Evolutionary conservation across 2,797 vertebrate genomes (phyloP), one percentile per base, ranked within the genome.

Genomic region (Dermochelys coriacea): DNA sequence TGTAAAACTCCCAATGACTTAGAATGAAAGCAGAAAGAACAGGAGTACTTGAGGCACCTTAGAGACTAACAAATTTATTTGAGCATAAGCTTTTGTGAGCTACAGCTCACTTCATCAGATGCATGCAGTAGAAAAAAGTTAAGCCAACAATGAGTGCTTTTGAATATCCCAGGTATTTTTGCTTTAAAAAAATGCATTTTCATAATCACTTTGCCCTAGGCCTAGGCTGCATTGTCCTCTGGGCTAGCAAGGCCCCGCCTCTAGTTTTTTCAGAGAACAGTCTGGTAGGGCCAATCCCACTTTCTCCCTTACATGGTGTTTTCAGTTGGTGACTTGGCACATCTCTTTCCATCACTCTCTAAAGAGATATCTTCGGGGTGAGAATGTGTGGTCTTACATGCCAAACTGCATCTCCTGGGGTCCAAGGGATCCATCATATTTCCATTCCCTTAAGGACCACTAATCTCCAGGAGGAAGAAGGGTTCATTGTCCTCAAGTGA

Each of bases 371-470:
- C 64, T 37, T 21, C 34, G 21, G 18, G 64, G 18, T 5, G 8
- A 68, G 64, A 68, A 68, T 68, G 64, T 21, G n/a, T 68, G 18
- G 64, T 37, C n/a, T 37, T 37, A 37, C 64, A 68, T 21, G n/a
- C 7, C 16, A 64, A n/a, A 64, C 31, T 16, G 34, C 31, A n/a
- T 34, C 27, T 34, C 59, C 59, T 64, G 31, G 74, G 3, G 47
- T 81, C 61, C 15, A 52, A 68, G 21, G 12, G 5, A 90, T 41
- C 1, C 23, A 55, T 5, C 0, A 0, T 37, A 37, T 6, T 0
- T 0, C 34, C 1, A 0, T 71, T 74, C 87, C 84, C 78, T 82
- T 54, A 74, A 87, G 74, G 25, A 64, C 51, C 25, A 23, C 8
- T 19, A 5, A 50, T n/a, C 2, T 0, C 75, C 19, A 61, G 37